phyloP scores from a whole-genome alignment of 2,113 vertebrate genomes.

The Cyanoderma ruficeps region DNA sequence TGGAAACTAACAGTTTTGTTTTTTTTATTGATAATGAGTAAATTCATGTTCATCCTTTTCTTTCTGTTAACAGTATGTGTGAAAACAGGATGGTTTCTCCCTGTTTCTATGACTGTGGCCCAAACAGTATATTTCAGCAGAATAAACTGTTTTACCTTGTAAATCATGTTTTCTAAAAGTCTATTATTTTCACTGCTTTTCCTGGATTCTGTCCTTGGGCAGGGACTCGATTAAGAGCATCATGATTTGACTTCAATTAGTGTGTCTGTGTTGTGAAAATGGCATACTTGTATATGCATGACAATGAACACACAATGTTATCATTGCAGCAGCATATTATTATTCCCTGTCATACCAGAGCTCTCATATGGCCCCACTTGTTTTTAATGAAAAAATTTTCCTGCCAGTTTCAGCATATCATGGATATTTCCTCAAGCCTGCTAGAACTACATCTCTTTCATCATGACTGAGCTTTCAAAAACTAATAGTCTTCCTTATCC shows the following conservation, averaged over 20 bases:
- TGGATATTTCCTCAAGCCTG: not conserved
- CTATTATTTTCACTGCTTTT: not conserved
- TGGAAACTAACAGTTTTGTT: not conserved
- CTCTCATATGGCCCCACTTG: accelerated
- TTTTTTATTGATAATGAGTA: not conserved
- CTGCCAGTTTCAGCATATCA: not conserved
- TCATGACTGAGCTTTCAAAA: not conserved
- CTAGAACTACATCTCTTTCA: not conserved
- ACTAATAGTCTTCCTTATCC: not conserved
- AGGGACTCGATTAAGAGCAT: not conserved
- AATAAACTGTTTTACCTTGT: not conserved
- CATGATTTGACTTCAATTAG: not conserved
- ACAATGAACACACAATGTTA: not conserved
- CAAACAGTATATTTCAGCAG: not conserved
- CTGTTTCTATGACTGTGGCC: not conserved
- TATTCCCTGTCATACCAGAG: not conserved
- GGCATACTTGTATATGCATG: not conserved
- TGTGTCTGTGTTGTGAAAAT: not conserved
- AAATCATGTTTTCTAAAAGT: not conserved
- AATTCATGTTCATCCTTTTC: not conserved
- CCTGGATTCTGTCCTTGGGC: not conserved
- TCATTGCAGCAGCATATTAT: not conserved
- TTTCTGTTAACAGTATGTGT: not conserved
- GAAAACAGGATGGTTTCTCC: not conserved
- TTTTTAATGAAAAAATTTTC: not conserved